Percentiles rank a stretch among this genome's conserved stretches.
phyloP scores from a whole-genome alignment of 2,888 invertebrate species.

The Leptogaster cylindrica region DNA sequence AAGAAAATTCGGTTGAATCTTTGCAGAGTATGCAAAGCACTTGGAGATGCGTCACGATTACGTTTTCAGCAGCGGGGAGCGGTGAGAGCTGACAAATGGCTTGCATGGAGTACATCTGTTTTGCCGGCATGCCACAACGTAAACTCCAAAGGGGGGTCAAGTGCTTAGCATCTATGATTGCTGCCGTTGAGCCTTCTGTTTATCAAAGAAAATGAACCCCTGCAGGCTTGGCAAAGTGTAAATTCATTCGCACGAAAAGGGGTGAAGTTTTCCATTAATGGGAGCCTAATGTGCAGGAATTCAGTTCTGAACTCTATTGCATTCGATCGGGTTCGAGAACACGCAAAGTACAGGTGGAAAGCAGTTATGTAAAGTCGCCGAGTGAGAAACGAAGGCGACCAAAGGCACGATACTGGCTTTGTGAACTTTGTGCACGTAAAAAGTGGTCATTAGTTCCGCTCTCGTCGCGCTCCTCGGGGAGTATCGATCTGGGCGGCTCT shows the following conservation, averaged over 20 bases:
- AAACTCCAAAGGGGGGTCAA: background rate
- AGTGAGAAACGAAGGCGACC: background rate
- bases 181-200: conserved; percentile 8
- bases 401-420: background rate
- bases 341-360: conserved; percentile 5
- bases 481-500: conserved; percentile 14
- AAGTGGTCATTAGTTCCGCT: conserved; percentile 32
- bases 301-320: background rate
- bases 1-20: background rate
- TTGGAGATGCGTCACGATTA: background rate
- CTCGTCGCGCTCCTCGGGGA: background rate
- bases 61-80: background rate
- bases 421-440: background rate
- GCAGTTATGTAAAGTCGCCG: background rate
- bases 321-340: conserved; percentile 18
- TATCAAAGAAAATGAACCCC: conserved; percentile 2
- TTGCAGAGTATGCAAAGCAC: background rate
- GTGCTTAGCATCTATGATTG: conserved; percentile 16
- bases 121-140: background rate
- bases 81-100: background rate
- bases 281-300: conserved; percentile 24
- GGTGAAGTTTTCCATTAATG: conserved; percentile 10
- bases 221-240: background rate
- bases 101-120: background rate
- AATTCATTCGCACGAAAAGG: conserved; percentile 24